Evolutionary conservation across 2,888 invertebrate species (phyloP).

Genomic region (Lithosia quadra): DNA sequence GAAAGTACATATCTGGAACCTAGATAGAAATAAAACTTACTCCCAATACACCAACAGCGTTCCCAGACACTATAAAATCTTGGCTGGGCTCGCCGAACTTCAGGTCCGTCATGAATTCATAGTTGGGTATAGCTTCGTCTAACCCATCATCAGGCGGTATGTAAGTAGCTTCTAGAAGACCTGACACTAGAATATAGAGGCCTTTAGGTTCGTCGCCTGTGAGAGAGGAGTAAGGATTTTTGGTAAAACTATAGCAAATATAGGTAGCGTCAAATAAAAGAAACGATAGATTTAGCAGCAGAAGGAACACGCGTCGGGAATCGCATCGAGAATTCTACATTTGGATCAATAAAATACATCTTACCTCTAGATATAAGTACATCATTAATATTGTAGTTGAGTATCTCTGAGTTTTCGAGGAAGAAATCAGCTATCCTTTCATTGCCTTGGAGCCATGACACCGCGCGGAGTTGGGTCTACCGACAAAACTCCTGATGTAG

Average conservation of each 20-base stretch:
- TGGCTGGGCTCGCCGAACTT: slow-evolving; percentile 79
- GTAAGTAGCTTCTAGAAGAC: slow-evolving; percentile 76
- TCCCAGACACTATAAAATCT: slow-evolving; percentile 88
- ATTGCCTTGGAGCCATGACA: slow-evolving; percentile 81
- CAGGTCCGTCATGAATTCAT: slow-evolving; percentile 83
- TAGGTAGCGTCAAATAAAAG: neutral
- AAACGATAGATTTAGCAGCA: no score
- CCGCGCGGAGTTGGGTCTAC: slow-evolving; percentile 77
- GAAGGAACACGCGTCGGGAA: no score
- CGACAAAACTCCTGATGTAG: slow-evolving; percentile 18
- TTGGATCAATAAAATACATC: neutral
- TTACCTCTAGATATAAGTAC: slow-evolving; percentile 77
- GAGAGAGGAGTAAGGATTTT: neutral
- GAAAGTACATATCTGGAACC: neutral
- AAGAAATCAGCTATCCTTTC: slow-evolving; percentile 79
- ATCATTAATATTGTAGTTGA: slow-evolving; percentile 76
- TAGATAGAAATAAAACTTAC: slow-evolving; percentile 55
- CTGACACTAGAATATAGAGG: slow-evolving; percentile 76
- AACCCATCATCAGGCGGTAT: slow-evolving; percentile 73
- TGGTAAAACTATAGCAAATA: neutral
- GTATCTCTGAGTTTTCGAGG: slow-evolving; percentile 76
- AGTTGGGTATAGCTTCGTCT: slow-evolving; percentile 84
- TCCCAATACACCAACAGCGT: slow-evolving; percentile 88
- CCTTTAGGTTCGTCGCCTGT: slow-evolving; percentile 79
- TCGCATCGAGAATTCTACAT: no score